A percentile compares a stretch with the other conserved stretches of the same genome.
These are phyloP conservation scores for Dryoscopus gambensis DNA, from an alignment of 2,113 vertebrate species.

Conservation along the genomic window DNA sequence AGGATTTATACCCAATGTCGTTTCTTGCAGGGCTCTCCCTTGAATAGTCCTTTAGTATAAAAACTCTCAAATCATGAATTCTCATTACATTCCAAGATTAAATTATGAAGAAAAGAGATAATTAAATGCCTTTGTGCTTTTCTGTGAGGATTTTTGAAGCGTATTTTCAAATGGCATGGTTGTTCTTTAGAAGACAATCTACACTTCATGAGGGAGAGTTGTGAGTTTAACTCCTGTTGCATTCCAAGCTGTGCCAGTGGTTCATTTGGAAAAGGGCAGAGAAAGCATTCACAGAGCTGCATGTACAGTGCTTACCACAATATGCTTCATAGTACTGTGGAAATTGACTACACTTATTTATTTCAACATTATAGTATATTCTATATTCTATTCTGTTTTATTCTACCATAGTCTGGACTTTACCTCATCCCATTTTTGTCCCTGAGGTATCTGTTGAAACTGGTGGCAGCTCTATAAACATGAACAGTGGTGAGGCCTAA, in stretches of 20 bases:
- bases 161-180: neutral
- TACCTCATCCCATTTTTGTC: neutral
- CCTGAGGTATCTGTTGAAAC: neutral
- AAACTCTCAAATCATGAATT: neutral
- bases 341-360: neutral
- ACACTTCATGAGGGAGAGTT: neutral
- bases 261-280: neutral
- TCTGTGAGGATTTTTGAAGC: neutral
- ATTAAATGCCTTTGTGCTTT: neutral
- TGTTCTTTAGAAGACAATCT: neutral
- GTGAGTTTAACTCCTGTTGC: neutral
- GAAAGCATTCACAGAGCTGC: neutral
- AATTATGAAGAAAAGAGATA: neutral
- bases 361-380: neutral
- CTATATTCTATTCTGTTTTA: neutral
- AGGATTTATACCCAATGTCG: neutral
- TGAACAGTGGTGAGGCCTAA: neutral
- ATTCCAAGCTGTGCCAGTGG: neutral
- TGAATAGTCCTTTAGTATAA: neutral
- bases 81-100: neutral
- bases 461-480: neutral
- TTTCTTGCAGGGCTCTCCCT: neutral
- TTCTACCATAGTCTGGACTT: neutral
- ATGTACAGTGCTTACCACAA: neutral
- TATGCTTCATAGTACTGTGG: neutral